Base-by-base conservation (phyloP, 2,888 invertebrate genomes). In the Drosophila borborema region DNA sequence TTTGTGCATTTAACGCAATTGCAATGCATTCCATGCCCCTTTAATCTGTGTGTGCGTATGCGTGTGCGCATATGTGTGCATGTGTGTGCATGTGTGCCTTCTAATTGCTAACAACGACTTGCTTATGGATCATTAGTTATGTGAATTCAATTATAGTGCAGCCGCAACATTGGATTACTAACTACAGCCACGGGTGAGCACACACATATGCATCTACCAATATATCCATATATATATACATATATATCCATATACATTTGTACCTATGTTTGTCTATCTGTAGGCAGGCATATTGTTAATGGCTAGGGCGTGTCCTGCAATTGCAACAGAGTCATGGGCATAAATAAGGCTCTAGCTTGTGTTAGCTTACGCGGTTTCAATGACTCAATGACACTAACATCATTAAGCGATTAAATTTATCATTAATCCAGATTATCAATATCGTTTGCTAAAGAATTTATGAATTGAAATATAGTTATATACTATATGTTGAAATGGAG, bases 1-100 rank as follows among this genome's bases (percentile, higher is more conserved):
- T 92, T 91, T 80, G 83, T 81, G 84, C 86, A 81, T 81, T 90
- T 85, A 87, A 80, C 81, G 63, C 80, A 82, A 86, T 84, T 86
- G 77, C 87, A 64, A 72, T 64, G 71, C 66, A 66, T 64, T 64
- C 71, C 31, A 40, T 20, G 14, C 46, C 48, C 45, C 59, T 38
- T 60, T n/a, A 41, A 40, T 45, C 48, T 49, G 36, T 46, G 48
- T 48, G 48, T 54, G 51, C 34, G 36, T 53, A 46, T 55, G 55
- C 43, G 34, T 28, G 41, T 64, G 46, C 68, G 67, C 45, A 10
- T 64, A 34, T 56, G 49, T 36, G 16, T 45, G 43, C 12, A 8
- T 53, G 43, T 61, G 51, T 23, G 23, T 38, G 51, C 40, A n/a
- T 40, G 40, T 45, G 45, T 48, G 58, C 63, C 62, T 41, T 67